These are phyloP conservation scores for Adrianichthys oophorus DNA, from an alignment of 2,797 vertebrate genomes.

Conservation along the genomic window DNA sequence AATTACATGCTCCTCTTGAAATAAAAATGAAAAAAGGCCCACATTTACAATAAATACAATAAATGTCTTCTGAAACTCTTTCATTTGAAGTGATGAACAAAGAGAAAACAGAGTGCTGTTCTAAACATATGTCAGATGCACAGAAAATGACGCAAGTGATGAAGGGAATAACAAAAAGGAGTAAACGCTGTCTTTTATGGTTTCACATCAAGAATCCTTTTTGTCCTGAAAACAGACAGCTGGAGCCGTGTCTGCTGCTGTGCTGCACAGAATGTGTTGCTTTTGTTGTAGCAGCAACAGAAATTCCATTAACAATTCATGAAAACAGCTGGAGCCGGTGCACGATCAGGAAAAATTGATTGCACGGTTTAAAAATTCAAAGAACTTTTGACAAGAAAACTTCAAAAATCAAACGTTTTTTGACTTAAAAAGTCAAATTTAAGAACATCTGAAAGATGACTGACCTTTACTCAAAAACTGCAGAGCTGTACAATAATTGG, in stretches of 20 bases:
- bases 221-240: background rate
- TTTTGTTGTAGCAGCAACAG: background rate
- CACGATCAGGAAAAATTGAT: background rate
- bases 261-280: background rate
- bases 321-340: constrained; percentile 1
- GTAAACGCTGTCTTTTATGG: background rate
- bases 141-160: constrained; percentile 16
- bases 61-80: constrained; percentile 36
- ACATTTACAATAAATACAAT: constrained; percentile 40
- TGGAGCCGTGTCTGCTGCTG: background rate
- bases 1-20: constrained; percentile 52
- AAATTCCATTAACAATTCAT: background rate
- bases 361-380: background rate
- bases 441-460: too few relatives aligned
- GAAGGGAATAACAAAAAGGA: background rate
- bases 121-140: constrained; percentile 17
- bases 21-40: background rate
- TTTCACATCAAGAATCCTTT: background rate
- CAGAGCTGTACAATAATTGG: too few relatives aligned
- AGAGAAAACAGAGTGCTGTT: constrained; percentile 5
- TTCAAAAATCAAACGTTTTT: too few relatives aligned
- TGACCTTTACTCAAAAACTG: too few relatives aligned
- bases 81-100: constrained; percentile 42
- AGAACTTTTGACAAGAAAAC: too few relatives aligned
- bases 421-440: too few relatives aligned